Base-by-base conservation (phyloP, 2,113 vertebrate species). In the Elephas maximus region DNA sequence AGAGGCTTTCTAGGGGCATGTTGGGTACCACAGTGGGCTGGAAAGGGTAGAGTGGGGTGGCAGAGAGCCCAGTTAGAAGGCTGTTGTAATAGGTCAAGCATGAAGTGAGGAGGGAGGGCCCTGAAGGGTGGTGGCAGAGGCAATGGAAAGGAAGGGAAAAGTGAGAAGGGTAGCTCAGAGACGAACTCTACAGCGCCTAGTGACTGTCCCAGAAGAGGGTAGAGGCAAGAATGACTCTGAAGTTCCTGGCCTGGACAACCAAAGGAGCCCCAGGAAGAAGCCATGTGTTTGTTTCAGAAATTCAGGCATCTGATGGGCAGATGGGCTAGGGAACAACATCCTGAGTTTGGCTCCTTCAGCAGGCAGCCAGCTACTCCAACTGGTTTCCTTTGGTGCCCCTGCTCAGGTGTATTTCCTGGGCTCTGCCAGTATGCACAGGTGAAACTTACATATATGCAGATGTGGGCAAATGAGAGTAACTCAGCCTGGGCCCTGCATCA, bases 391-490 rank as follows among this genome's bases (percentile, higher is more conserved):
- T 26, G 6, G 0, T 69, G 83, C 80, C 73, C 73, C 84, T 69
- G 90, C 77, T 76, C 95, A 98, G 95, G 94, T 97, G 96, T 97
- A 91, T 88, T 48, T 88, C 84, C 51, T 44, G 30, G 12, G 85
- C 73, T 90, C 92, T 91, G 96, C 94, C 96, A 88, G 74, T n/a
- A 73, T 63, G 33, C 94, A 93, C 93, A 96, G 96, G 97, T 98
- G 96, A 97, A 97, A 97, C 96, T 96, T 96, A 85, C 96, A 97
- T 97, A 92, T 97, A 98, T 98, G 98, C 84, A 97, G 97, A 98
- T 98, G 1, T 57, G 97, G 96, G 94, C 96, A 98, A 95, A 98
- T 95, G 37, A 97, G 45, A 89, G 37, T 8, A 91, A 90, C 45
- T 77, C 76, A 76, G 85, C 48, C 95, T n/a, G 80, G 96, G 95